Conservation (phyloP, 2,888 invertebrate genomes). For the Pecten maximus region DNA sequence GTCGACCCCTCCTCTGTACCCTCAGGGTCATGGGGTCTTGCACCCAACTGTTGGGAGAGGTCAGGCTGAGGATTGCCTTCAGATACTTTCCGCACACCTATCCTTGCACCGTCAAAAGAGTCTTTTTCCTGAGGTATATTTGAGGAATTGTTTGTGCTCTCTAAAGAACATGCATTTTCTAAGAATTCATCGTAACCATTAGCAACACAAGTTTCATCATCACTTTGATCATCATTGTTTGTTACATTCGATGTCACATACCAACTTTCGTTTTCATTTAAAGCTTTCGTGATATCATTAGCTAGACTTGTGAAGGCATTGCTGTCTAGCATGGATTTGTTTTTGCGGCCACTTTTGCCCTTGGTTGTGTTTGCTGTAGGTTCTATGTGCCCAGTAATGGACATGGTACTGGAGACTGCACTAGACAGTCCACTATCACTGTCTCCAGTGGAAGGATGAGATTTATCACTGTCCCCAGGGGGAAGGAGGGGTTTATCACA, state of each 20-base stretch:
- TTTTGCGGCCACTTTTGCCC: neutral
- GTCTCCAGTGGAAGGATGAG: neutral
- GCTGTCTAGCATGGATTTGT: neutral
- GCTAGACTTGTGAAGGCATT: slow-evolving; percentile 54
- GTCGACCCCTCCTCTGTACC: slow-evolving; percentile 39
- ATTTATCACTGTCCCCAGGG: neutral
- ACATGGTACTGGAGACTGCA: neutral
- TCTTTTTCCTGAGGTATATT: slow-evolving; percentile 40
- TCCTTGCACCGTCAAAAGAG: slow-evolving; percentile 21
- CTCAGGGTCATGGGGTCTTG: neutral
- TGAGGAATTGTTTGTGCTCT: slow-evolving; percentile 20
- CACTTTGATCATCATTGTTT: slow-evolving; percentile 67
- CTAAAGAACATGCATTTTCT: slow-evolving; percentile 49
- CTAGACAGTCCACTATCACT: slow-evolving; percentile 15
- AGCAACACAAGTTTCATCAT: slow-evolving; percentile 72
- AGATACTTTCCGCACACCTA: slow-evolving; percentile 30
- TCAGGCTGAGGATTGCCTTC: slow-evolving; percentile 18
- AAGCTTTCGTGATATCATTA: slow-evolving; percentile 67
- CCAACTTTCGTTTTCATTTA: slow-evolving; percentile 67
- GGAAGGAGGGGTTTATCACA: neutral
- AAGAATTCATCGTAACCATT: slow-evolving; percentile 71
- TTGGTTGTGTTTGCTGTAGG: neutral
- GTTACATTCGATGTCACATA: slow-evolving; percentile 50
- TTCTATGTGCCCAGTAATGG: neutral
- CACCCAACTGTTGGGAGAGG: neutral